A percentile compares a stretch with the other conserved stretches of the same genome.
Conservation (phyloP, 2,888 invertebrate genomes). For the Spicauda simplicius region DNA sequence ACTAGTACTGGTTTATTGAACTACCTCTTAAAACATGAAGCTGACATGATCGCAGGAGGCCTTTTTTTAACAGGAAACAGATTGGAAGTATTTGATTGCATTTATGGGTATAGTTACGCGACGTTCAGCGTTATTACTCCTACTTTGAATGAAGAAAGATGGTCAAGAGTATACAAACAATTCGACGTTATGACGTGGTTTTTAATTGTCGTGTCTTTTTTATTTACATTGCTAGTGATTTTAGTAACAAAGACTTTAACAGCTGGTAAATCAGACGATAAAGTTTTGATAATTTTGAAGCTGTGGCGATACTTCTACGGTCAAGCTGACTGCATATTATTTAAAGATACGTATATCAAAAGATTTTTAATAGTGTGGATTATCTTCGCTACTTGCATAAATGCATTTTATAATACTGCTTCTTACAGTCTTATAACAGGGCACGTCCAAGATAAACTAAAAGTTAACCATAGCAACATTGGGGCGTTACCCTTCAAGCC, state of each 20-base stretch:
- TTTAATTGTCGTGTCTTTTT: conserved; percentile 51
- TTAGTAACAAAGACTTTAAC: conserved; percentile 39
- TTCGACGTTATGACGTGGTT: conserved; percentile 57
- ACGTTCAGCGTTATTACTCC: conserved; percentile 55
- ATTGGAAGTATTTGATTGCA: conserved; percentile 57
- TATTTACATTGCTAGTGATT: conserved; percentile 43
- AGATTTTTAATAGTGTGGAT: conserved; percentile 56
- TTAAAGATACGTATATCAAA: conserved; percentile 49
- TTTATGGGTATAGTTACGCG: conserved; percentile 59
- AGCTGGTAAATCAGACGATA: conserved; percentile 42
- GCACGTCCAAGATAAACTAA: conserved; percentile 46
- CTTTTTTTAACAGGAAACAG: conserved; percentile 58
- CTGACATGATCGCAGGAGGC: conserved; percentile 58
- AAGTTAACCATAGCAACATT: conserved; percentile 48
- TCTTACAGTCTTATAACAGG: conserved; percentile 60
- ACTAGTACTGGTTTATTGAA: conserved; percentile 57
- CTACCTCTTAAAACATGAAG: conserved; percentile 51
- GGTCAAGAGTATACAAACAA: conserved; percentile 59
- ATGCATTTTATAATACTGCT: conserved; percentile 60
- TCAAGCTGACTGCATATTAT: conserved; percentile 49
- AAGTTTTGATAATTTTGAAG: conserved; percentile 48
- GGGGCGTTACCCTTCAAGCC: conserved; percentile 51
- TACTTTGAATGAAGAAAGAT: conserved; percentile 48
- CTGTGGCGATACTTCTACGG: conserved; percentile 57
- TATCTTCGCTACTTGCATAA: conserved; percentile 59